phyloP scores from a whole-genome alignment of 2,888 invertebrate genomes.

The Tridacna gigas region DNA sequence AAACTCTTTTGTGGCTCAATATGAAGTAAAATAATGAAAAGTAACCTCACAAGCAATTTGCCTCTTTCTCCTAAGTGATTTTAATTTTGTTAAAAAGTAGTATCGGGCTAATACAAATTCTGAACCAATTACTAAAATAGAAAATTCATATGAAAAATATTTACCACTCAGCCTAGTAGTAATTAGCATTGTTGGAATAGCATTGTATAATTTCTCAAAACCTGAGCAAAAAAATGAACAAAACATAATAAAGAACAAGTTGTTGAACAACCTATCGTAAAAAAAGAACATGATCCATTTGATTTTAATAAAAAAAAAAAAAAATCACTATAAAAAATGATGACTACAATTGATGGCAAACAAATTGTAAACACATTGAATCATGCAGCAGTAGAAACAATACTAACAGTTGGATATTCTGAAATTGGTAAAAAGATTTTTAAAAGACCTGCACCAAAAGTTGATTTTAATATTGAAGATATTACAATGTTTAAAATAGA shows the following conservation, averaged over 20 bases:
- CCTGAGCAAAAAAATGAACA: conserved; percentile 22
- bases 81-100: no score
- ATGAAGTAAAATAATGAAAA: no score
- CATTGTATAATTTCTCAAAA: conserved; percentile 38
- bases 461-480: conserved; percentile 44
- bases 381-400: conserved; percentile 43
- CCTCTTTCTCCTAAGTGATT: no score
- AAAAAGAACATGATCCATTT: conserved; percentile 41
- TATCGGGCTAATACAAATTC: no score
- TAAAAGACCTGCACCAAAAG: conserved; percentile 42
- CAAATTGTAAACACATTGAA: conserved; percentile 41
- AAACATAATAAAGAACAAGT: no score
- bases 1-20: no score
- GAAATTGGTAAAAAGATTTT: conserved; percentile 41
- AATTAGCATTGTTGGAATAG: conserved; percentile 27
- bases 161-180: conserved; percentile 31
- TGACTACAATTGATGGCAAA: conserved; percentile 33
- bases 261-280: conserved; percentile 13
- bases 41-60: no score
- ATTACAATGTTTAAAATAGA: conserved; percentile 37
- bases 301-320: conserved; percentile 30
- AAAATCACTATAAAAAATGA: conserved; percentile 16
- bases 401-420: conserved; percentile 45
- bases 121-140: no score
- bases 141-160: conserved; percentile 39